Base-by-base conservation (phyloP, 2,797 vertebrate genomes). In the Spheniscus humboldti region DNA sequence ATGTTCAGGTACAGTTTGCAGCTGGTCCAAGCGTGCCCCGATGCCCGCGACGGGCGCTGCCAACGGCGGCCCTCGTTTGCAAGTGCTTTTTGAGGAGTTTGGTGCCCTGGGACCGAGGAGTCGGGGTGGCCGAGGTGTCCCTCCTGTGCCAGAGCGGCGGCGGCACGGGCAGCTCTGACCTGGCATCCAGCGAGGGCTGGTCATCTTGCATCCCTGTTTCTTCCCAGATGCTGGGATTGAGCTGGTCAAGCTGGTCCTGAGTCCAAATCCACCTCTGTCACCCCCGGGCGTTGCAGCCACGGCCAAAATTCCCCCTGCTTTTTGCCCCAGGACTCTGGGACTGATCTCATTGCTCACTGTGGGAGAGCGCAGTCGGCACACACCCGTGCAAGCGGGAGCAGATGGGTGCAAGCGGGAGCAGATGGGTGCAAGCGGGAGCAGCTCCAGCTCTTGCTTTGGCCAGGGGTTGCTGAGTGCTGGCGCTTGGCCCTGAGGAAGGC, bases 21-120 rank as follows among this genome's bases (percentile, higher is more conserved):
- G 91, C 79, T 43, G 68, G 28, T 55, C 20, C 0, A 4, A 18
- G 33, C 1, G 2, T 55, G 50, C 57, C 35, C 17, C 0, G 1
- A 0, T n/a, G 69, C 35, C 60, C 2, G 2, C 2, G 39, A 3
- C 0, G 23, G 69, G 41, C 0, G 0, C 23, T 74, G 71, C 35
- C 5, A 16, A 7, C 5, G 13, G 33, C 11, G 3, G 9, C 25
- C 18, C 20, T 31, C 1, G 0, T 56, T 78, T 69, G 53, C 9
- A 20, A 33, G 56, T 1, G 6, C 18, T 8, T 82, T 62, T 33
- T 33, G 53, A 45, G 56, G 88, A 31, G n/a, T 83, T 59, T 55
- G 43, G 17, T 60, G 25, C 85, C 27, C 25, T 50, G 75, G 3
- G 43, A 14, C 1, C 2, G 2, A 50, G 35, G 31, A 20, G 3